Evolutionary conservation across 2,797 vertebrate genomes (phyloP).

Genomic region (Pristis pectinata): DNA sequence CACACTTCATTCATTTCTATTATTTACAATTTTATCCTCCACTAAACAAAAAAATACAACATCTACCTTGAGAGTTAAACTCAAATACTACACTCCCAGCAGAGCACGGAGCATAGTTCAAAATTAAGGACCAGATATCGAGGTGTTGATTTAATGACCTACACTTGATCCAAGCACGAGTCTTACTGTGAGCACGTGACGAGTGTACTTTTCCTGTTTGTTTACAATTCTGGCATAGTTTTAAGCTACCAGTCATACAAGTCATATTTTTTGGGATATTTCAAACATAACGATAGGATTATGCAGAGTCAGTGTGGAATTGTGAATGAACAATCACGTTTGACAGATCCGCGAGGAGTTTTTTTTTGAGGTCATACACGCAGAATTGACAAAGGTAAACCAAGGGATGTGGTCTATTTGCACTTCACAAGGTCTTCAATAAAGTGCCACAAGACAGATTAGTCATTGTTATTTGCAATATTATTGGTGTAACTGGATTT

Average conservation of each 20-base stretch:
- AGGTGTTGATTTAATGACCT: neutral
- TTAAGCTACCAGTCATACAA: too few relatives aligned
- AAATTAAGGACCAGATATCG: neutral
- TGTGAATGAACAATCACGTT: too few relatives aligned
- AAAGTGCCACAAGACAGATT: too few relatives aligned
- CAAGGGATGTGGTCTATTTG: too few relatives aligned
- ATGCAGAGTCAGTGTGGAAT: too few relatives aligned
- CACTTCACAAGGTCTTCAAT: too few relatives aligned
- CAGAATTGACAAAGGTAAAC: too few relatives aligned
- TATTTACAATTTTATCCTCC: neutral
- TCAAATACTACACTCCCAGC: neutral
- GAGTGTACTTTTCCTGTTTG: neutral
- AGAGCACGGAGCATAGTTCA: neutral
- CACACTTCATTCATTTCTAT: neutral
- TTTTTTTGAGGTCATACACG: too few relatives aligned
- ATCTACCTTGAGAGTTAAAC: neutral
- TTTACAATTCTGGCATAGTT: neutral
- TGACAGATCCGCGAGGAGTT: too few relatives aligned
- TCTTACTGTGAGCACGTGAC: neutral
- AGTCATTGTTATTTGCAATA: too few relatives aligned
- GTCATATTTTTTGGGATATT: neutral
- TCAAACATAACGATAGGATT: too few relatives aligned
- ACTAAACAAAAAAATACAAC: neutral
- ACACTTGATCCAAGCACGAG: neutral
- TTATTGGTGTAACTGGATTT: neutral